These are phyloP conservation scores for Burhinus bistriatus DNA, from an alignment of 2,113 vertebrate genomes.

Conservation along the genomic window DNA sequence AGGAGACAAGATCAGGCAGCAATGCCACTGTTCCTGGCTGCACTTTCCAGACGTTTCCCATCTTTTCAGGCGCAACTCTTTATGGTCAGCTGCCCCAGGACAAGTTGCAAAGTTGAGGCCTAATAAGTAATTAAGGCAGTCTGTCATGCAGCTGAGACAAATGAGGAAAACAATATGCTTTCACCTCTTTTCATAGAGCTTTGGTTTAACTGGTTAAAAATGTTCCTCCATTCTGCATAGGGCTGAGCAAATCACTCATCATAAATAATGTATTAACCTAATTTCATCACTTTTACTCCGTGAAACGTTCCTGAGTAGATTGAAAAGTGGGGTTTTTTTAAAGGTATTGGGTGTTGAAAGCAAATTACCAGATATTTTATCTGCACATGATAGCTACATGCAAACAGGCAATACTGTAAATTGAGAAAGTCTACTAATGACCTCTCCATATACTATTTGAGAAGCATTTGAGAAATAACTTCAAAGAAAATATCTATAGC, in stretches of 20 bases:
- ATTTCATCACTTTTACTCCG: not conserved
- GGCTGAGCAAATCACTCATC: not conserved
- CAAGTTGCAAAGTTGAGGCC: not conserved
- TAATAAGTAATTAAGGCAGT: not conserved
- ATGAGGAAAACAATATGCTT: not conserved
- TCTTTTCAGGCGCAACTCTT: not conserved
- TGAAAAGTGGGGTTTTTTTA: not conserved
- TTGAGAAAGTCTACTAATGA: not conserved
- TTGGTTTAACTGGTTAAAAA: not conserved
- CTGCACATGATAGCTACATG: not conserved
- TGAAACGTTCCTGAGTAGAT: not conserved
- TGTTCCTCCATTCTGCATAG: not conserved
- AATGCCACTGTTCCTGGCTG: not conserved
- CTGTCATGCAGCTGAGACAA: not conserved
- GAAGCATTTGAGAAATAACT: not conserved
- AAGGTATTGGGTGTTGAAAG: not conserved
- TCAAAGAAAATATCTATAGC: not conserved
- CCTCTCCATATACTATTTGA: not conserved
- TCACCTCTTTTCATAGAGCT: not conserved
- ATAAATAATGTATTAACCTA: conserved; percentile 37
- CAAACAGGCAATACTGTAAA: not conserved
- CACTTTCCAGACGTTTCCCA: not conserved
- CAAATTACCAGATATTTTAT: not conserved
- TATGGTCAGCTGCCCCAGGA: not conserved
- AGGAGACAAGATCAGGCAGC: not conserved